phyloP scores from a whole-genome alignment of 2,113 vertebrate genomes.

The Peromyscus polionotus region DNA sequence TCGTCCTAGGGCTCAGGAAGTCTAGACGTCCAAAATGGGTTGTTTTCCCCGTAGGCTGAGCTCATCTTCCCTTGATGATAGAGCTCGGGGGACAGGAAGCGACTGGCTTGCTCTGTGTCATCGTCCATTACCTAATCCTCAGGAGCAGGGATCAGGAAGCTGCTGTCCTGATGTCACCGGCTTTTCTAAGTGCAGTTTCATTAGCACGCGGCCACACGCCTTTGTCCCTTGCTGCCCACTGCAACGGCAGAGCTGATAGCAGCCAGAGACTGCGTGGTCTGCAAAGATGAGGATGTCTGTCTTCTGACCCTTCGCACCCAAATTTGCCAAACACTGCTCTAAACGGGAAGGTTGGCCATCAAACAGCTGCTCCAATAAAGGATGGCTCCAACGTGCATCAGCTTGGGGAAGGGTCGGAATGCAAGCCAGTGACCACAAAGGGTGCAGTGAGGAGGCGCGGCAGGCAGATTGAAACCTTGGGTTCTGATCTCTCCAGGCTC shows the following conservation, averaged over 20 bases:
- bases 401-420: neutral
- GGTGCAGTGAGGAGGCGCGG: neutral
- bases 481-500: constrained; percentile 35
- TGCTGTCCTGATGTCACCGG: no score
- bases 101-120: constrained; percentile 23
- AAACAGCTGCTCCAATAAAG: constrained; percentile 11
- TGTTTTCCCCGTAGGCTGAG: constrained; percentile 60
- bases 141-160: constrained; percentile 4
- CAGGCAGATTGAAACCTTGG: neutral
- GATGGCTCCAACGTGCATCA: neutral
- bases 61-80: constrained; percentile 51
- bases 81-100: constrained; percentile 19
- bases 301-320: neutral
- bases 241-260: neutral
- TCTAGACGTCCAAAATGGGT: constrained; percentile 73
- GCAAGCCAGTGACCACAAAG: neutral
- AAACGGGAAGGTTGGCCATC: constrained; percentile 15
- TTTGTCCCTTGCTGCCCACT: neutral
- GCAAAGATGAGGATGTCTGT: neutral
- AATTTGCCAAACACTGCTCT: neutral
- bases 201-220: neutral
- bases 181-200: constrained; percentile 27
- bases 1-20: constrained; percentile 53
- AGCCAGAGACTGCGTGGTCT: neutral
- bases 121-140: neutral